Evolutionary conservation across 2,797 vertebrate species (phyloP).

Genomic region (Triplophysa yarkandensis): DNA sequence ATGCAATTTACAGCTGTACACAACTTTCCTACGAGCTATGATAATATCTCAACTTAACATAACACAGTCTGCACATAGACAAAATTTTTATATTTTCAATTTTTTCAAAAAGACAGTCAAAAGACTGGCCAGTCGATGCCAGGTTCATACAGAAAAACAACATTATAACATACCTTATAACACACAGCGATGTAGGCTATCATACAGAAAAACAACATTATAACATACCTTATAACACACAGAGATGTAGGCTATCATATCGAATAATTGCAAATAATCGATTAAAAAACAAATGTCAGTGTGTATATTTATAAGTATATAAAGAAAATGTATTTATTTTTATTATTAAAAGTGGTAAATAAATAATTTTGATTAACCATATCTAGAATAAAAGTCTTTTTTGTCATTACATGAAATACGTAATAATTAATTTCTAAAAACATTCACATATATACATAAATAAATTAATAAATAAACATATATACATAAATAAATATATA

Average conservation of each 20-base stretch:
- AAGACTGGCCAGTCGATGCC: neutral
- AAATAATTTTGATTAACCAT: no score
- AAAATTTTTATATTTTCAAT: neutral
- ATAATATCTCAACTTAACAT: conserved; percentile 1
- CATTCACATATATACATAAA: no score
- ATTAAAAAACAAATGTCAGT: no score
- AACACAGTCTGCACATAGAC: neutral
- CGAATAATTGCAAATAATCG: no score
- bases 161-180: neutral
- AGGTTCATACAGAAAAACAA: neutral
- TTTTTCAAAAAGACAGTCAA: neutral
- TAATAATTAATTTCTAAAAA: no score
- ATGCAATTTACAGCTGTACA: conserved; percentile 5
- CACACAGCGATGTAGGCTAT: neutral
- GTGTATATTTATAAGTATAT: no score
- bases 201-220: neutral
- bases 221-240: neutral
- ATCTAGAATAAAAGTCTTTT: no score
- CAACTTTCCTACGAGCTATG: neutral
- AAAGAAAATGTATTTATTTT: no score
- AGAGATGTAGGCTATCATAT: neutral
- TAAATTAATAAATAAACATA: no score
- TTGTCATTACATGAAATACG: no score
- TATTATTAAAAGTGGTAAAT: no score
- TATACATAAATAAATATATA: no score